Percentiles rank a stretch among this genome's conserved stretches.
Conservation (phyloP, 2,797 vertebrate genomes). For the Alcedo atthis region DNA sequence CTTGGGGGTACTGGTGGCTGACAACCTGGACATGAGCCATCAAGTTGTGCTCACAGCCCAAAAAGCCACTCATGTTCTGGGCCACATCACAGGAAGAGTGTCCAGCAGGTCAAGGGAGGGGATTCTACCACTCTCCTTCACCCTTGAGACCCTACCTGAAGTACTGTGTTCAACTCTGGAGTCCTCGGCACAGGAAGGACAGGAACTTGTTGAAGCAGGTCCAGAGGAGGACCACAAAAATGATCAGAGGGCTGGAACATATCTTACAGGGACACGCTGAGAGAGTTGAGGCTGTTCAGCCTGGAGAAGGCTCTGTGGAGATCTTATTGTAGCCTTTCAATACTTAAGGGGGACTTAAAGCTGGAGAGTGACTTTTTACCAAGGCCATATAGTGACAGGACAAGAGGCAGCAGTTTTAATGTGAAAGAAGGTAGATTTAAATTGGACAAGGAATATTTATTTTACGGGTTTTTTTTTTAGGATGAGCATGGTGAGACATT, state of each 20-base stretch:
- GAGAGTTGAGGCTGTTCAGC: neutral
- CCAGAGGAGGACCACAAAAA: neutral
- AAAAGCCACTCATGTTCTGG: neutral
- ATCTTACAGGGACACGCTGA: neutral
- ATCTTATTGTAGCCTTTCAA: neutral
- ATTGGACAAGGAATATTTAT: neutral
- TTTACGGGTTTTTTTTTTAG: neutral
- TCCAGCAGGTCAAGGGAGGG: neutral
- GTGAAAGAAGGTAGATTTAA: neutral
- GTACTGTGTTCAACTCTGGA: neutral
- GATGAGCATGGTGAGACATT: neutral
- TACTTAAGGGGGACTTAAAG: neutral
- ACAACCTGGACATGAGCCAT: neutral
- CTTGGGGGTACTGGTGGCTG: neutral
- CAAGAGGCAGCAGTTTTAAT: neutral
- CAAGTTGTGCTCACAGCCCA: neutral
- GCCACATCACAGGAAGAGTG: neutral
- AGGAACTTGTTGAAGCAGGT: neutral
- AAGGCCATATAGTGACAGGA: neutral
- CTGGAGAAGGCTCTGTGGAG: neutral
- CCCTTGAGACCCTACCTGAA: neutral
- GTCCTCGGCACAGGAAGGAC: neutral
- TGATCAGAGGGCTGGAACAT: neutral
- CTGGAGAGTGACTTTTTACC: neutral
- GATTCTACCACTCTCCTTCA: neutral